Evolutionary conservation across 2,797 vertebrate genomes (phyloP), one percentile per base, ranked within the genome.

Genomic region (Myotis planiceps): DNA sequence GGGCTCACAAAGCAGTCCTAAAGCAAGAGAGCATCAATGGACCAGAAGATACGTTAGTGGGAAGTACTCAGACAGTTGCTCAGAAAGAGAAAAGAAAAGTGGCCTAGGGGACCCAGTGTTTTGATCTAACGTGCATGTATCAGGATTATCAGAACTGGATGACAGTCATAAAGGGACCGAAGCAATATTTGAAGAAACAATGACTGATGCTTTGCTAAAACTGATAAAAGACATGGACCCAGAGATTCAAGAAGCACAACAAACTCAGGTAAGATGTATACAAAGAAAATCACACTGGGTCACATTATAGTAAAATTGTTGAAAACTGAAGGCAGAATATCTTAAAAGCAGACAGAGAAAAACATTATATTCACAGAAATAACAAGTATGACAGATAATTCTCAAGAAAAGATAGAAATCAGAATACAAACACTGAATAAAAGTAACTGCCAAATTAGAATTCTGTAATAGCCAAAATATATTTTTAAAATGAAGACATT

Each of bases 191-290:
- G n/a, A 87, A 84, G 71, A 78, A 84, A 78, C 29, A 60, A 25
- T 68, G 13, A 16, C n/a, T 34, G 18, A 76, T 37, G 69, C 83
- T 60, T 74, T 84, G 45, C 42, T 49, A 12, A 81, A 87, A 83
- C 25, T 18, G 42, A 68, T 92, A 45, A 89, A 96, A 90, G 29
- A 74, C n/a, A 93, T 74, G 55, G 81, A 49, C 19, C 12, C 80
- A 92, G 63, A 94, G 66, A 76, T 94, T 96, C 49, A 76, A 78
- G 27, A 80, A 51, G 3, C 25, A 80, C 19, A 16, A 9, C 25
- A 53, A 55, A 65, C 9, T 69, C 18, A 37, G 45, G 58, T 63
- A 75, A 53, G 32, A 74, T 14, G 53, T 39, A 9, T 14, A 72
- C 15, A 58, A 13, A 58, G 60, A 53, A 42, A 92, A 55, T 15